Conservation (phyloP, 1,140 invertebrate species). For the Mya arenaria region DNA sequence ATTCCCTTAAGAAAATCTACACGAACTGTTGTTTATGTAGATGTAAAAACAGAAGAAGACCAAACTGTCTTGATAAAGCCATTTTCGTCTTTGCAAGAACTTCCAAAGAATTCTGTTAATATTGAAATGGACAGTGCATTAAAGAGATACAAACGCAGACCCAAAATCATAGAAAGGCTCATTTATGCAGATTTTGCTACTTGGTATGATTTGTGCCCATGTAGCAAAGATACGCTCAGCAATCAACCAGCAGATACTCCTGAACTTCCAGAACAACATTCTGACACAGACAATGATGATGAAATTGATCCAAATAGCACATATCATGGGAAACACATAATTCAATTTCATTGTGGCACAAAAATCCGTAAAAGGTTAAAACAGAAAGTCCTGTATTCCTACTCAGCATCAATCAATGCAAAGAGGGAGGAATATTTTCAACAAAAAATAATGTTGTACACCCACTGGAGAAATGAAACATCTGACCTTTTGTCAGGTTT, state of each 20-base stretch:
- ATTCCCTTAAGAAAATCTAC: not conserved
- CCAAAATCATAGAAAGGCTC: not conserved
- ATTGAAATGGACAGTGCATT: slow-evolving; percentile 5
- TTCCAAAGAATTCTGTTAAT: not conserved
- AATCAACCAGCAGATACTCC: not conserved
- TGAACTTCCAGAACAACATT: not conserved
- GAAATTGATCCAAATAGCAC: not conserved
- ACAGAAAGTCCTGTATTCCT: not conserved
- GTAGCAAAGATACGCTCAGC: not conserved
- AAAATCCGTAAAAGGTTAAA: not conserved
- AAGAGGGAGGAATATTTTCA: not conserved
- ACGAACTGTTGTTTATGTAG: slow-evolving; percentile 15
- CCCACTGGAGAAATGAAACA: slow-evolving; percentile 30
- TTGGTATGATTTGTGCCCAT: slow-evolving; percentile 4
- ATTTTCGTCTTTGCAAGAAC: not conserved
- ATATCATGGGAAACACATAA: not conserved
- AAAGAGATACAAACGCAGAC: slow-evolving; percentile 13
- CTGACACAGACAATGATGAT: slow-evolving; percentile 10
- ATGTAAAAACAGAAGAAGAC: not conserved
- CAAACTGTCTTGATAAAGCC: not conserved
- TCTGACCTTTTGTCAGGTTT: slow-evolving; percentile 3
- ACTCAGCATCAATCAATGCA: not conserved
- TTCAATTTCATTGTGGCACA: not conserved
- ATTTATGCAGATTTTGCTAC: slow-evolving; percentile 11
- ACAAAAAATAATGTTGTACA: slow-evolving; percentile 1